Conservation (phyloP, 2,797 vertebrate genomes). For the Crocodylus rhombifer region DNA sequence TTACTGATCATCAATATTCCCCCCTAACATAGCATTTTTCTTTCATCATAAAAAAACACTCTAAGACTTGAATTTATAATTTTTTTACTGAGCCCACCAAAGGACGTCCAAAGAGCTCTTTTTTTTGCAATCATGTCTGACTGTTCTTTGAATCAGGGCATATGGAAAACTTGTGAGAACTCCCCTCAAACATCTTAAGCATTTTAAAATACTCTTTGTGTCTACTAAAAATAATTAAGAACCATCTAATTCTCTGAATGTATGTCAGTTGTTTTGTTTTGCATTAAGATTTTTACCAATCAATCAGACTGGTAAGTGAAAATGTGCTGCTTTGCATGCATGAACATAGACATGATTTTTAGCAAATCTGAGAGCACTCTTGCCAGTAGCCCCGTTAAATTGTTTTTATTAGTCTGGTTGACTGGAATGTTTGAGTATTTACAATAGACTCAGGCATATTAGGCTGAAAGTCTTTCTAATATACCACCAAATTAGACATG, state of each 20-base stretch:
- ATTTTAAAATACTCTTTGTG: not conserved
- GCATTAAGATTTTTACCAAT: constrained; percentile 44
- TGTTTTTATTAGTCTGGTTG: constrained; percentile 83
- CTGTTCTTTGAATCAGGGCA: not conserved
- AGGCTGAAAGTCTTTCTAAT: constrained; percentile 75
- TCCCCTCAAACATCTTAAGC: not conserved
- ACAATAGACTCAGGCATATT: constrained; percentile 75
- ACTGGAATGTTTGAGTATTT: constrained; percentile 81
- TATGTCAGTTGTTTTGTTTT: constrained; percentile 38
- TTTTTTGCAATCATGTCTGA: not conserved
- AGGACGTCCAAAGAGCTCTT: constrained; percentile 21
- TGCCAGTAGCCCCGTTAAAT: constrained; percentile 80
- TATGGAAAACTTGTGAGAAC: constrained; percentile 5
- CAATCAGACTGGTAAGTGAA: constrained; percentile 64
- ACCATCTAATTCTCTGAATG: not conserved
- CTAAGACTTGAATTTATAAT: constrained; percentile 10
- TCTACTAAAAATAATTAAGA: not conserved
- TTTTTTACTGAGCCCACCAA: not conserved
- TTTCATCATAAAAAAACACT: constrained; percentile 18
- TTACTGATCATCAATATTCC: not conserved
- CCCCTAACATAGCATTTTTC: not conserved
- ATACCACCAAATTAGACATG: constrained; percentile 77
- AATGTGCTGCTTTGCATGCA: constrained; percentile 59
- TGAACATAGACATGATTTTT: constrained; percentile 70
- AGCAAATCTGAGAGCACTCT: constrained; percentile 79